Percentiles rank a stretch among this genome's conserved stretches.
Conservation (phyloP, 23 tunicate species). For the Styela plicata region DNA sequence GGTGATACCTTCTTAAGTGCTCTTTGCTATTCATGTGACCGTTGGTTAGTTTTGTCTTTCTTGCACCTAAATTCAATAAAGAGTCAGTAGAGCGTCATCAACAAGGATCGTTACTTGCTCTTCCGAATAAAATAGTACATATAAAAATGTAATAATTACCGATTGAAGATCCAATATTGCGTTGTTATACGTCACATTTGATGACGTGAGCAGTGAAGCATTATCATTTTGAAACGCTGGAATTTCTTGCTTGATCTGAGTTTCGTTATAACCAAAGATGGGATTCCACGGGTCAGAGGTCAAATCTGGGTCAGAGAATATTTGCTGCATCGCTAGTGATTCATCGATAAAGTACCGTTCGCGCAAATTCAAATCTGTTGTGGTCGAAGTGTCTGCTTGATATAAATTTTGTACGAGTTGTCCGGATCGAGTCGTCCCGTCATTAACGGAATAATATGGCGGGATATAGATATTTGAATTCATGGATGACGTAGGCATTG, state of each 20-base stretch:
- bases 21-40: too few species aligned
- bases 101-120: too few species aligned
- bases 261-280: neutral
- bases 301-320: neutral
- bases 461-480: neutral
- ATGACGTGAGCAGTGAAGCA: neutral
- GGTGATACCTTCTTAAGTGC: too few species aligned
- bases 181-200: neutral
- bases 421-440: neutral
- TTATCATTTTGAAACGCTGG: neutral
- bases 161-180: constrained; percentile 1
- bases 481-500: neutral
- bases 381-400: neutral
- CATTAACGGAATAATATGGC: neutral
- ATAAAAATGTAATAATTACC: too few species aligned
- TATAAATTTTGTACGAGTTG: neutral
- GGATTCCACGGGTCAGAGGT: neutral
- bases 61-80: too few species aligned
- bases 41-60: too few species aligned
- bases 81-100: too few species aligned
- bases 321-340: neutral
- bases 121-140: too few species aligned
- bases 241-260: neutral
- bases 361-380: neutral
- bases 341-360: neutral